phyloP scores from a whole-genome alignment of 2,113 vertebrate genomes.

The Centrocercus urophasianus region DNA sequence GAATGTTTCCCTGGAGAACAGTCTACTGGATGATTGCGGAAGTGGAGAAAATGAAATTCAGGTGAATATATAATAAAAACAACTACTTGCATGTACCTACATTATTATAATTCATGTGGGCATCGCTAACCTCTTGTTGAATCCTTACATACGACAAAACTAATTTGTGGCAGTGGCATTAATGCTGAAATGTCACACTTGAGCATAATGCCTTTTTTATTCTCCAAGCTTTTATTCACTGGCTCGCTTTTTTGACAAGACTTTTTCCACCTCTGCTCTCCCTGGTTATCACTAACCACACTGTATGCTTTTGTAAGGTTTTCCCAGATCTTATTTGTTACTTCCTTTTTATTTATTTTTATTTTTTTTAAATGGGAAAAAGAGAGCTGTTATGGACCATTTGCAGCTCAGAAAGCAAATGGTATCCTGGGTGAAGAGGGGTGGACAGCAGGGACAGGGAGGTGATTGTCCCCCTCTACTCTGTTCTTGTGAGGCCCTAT shows the following conservation, averaged over 20 bases:
- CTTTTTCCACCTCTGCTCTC: background rate
- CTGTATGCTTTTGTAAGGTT: background rate
- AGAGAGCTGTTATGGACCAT: background rate
- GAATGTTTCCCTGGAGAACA: constrained; percentile 29
- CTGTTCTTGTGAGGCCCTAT: no score
- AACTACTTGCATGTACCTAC: constrained; percentile 22
- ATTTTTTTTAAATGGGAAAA: background rate
- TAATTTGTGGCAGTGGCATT: constrained; percentile 10
- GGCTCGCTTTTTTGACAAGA: background rate
- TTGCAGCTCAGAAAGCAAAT: no score
- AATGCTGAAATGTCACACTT: constrained; percentile 8
- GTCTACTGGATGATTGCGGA: background rate
- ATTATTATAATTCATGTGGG: constrained; percentile 40
- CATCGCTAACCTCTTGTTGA: constrained; percentile 35
- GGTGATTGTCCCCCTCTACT: no score
- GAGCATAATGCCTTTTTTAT: background rate
- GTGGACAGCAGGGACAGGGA: no score
- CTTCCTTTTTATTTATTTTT: background rate
- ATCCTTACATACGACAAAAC: constrained; percentile 32
- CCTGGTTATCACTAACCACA: background rate
- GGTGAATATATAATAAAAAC: constrained; percentile 38
- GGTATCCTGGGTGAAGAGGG: no score
- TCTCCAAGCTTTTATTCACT: background rate
- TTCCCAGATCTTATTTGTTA: background rate
- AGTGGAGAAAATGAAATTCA: constrained; percentile 60